Evolutionary conservation across 2,888 invertebrate genomes (phyloP), one percentile per base, ranked within the genome.

Genomic region (Tribolium freemani): DNA sequence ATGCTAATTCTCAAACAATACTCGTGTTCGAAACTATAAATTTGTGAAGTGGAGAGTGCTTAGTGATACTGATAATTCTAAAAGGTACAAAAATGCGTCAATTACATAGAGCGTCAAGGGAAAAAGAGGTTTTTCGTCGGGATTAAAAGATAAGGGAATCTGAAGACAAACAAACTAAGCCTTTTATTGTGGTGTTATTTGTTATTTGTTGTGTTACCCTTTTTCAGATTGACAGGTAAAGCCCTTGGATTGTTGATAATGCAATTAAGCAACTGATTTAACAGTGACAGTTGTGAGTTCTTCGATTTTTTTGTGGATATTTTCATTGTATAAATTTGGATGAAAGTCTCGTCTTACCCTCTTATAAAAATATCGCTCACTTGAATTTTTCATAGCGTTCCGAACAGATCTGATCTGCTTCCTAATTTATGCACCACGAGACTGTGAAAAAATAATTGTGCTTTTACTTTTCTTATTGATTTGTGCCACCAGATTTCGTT

Each of bases 81-180:
- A 26, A 38, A 38, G 38, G 38, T 38, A 38, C n/a, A n/a, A 38
- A 8, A 38, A n/a, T 21, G 38, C 38, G 38, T 38, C 38, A 48
- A 16, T 38, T 38, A 38, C 38, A 56, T 38, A 56, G 56, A 13
- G 56, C n/a, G 9, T 20, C 9, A 38, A 5, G 5, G 31, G 38
- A 38, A 38, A 26, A 8, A 38, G 8, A 38, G n/a, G 9, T 51
- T 51, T 51, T 51, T 20, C 8, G 38, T 9, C 38, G 6, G 21
- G 6, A 20, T 51, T 20, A 16, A 38, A 5, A n/a, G 38, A 38
- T 38, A 38, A 38, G 38, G n/a, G 38, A 26, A 26, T 20, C 9
- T 6, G 38, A 56, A 45, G 31, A 10, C 58, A 58, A 58, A 58
- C 45, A 58, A 8, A 58, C 56, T 56, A 38, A 56, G 38, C 56